Evolutionary conservation across 2,113 vertebrate genomes (phyloP).

Genomic region (Salvelinus namaycush): DNA sequence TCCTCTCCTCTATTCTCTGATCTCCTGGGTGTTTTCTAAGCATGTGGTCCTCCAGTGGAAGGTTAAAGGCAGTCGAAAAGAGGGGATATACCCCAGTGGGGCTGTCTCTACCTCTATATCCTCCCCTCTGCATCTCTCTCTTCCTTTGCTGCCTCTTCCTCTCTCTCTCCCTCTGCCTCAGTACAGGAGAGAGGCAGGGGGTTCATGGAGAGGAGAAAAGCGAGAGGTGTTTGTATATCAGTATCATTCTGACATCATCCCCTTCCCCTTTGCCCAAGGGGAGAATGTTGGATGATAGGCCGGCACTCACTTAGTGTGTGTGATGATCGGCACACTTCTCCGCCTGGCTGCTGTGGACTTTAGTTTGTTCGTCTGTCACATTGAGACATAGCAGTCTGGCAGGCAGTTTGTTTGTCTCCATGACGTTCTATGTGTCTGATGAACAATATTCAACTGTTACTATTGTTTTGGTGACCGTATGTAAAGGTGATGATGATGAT

Average conservation of each 20-base stretch:
- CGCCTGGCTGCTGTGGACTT: not conserved
- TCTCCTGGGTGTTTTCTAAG: conserved; percentile 14
- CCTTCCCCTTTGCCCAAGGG: not conserved
- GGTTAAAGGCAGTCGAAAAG: conserved; percentile 19
- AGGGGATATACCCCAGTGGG: conserved; percentile 25
- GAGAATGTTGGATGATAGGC: not conserved
- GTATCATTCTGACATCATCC: not conserved
- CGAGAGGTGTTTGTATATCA: conserved; percentile 53
- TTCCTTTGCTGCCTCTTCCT: conserved; percentile 25
- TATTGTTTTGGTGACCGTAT: conserved; percentile 14
- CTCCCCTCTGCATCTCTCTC: not conserved
- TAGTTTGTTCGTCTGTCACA: not conserved
- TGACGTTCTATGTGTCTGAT: not conserved
- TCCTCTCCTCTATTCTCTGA: not conserved
- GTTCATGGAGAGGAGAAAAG: conserved; percentile 19
- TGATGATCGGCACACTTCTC: not conserved
- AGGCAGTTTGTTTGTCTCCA: not conserved
- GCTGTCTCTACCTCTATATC: not conserved
- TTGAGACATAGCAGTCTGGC: not conserved
- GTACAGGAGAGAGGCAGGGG: conserved; percentile 37
- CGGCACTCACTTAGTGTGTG: not conserved
- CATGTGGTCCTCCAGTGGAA: conserved; percentile 51
- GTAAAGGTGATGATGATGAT: conserved; percentile 19
- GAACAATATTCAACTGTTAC: not conserved
- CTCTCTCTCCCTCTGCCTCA: conserved; percentile 41